Evolutionary conservation across 2,797 vertebrate genomes (phyloP).

Genomic region (Merluccius polli): DNA sequence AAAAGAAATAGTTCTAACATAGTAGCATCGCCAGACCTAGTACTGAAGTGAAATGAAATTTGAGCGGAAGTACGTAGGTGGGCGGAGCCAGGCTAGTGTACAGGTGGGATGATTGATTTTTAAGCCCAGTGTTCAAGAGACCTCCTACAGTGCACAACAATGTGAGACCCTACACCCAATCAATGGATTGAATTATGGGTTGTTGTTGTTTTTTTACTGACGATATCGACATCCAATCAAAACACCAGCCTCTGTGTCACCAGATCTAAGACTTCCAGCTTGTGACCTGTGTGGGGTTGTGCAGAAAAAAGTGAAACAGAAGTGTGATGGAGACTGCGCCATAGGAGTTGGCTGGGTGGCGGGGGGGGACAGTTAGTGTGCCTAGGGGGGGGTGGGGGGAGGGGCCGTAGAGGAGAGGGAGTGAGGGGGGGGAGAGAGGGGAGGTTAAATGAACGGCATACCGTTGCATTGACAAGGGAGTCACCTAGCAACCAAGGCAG

Average conservation of each 20-base stretch:
- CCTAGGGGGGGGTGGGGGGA: neutral
- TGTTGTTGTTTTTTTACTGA: neutral
- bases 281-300: neutral
- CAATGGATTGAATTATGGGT: neutral
- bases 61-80: too few relatives aligned
- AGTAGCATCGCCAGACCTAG: too few relatives aligned
- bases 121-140: neutral
- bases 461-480: constrained; percentile 50
- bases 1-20: too few relatives aligned
- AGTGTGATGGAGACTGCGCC: neutral
- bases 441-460: constrained; percentile 29
- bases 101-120: neutral
- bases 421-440: constrained; percentile 18
- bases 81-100: too few relatives aligned
- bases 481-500: constrained; percentile 54
- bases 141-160: neutral
- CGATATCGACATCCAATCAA: neutral
- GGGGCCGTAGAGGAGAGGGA: neutral
- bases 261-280: neutral
- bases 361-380: constrained; percentile 2
- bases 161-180: neutral
- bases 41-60: too few relatives aligned
- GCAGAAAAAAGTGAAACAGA: neutral
- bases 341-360: neutral
- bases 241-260: neutral